phyloP scores from a whole-genome alignment of 2,113 vertebrate genomes.

The Pterocles burchelli region DNA sequence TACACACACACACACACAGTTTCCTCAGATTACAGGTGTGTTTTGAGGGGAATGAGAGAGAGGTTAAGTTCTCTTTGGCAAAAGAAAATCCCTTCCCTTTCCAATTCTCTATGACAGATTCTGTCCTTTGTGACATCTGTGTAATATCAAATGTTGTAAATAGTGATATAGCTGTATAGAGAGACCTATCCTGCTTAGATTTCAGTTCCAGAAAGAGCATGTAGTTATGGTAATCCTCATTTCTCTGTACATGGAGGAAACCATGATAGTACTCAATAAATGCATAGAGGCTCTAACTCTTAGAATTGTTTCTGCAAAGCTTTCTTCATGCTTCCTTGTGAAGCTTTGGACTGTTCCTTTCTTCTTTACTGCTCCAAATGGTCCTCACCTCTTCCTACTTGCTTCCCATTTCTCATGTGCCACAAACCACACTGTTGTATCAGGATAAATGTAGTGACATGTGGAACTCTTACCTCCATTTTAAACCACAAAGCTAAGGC shows the following conservation, averaged over 20 bases:
- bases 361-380: not conserved
- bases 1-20: not conserved
- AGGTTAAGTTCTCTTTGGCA: not conserved
- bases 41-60: not conserved
- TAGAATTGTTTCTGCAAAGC: not conserved
- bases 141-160: not conserved
- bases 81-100: not conserved
- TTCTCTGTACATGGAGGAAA: not conserved
- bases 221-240: not conserved
- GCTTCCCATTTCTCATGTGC: not conserved
- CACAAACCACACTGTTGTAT: not conserved
- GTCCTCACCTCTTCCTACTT: not conserved
- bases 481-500: not conserved
- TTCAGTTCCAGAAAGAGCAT: not conserved
- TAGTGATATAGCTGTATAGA: not conserved
- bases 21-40: not conserved
- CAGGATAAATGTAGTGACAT: not conserved
- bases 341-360: not conserved
- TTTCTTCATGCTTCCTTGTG: not conserved
- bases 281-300: not conserved
- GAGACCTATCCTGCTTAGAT: not conserved
- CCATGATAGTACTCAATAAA: not conserved
- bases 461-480: not conserved
- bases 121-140: not conserved
- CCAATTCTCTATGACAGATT: not conserved